These are phyloP conservation scores for Microtus oregoni DNA, from an alignment of 2,113 vertebrate species.

Conservation along the genomic window DNA sequence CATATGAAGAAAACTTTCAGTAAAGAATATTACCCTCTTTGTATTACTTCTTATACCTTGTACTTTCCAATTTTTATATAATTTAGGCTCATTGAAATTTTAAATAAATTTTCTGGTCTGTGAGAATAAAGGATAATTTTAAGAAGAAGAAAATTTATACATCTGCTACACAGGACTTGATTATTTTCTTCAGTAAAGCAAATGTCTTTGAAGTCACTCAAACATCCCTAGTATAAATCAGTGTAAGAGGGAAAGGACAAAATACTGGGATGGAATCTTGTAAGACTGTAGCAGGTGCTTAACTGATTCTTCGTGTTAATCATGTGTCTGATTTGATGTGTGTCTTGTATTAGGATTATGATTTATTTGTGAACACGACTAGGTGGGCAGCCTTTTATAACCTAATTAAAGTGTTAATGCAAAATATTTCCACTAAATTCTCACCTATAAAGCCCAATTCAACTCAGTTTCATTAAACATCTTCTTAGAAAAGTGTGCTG, in stretches of 20 bases:
- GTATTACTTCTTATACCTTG: neutral
- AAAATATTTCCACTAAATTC: neutral
- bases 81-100: neutral
- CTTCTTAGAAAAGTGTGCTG: neutral
- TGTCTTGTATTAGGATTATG: neutral
- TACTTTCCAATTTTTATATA: neutral
- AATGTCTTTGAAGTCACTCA: neutral
- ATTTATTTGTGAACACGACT: constrained; percentile 10
- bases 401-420: neutral
- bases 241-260: neutral
- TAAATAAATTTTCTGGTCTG: neutral
- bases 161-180: neutral
- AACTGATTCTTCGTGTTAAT: neutral
- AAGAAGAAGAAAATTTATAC: neutral
- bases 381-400: neutral
- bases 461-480: neutral
- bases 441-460: neutral
- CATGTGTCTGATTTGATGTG: neutral
- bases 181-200: neutral
- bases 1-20: neutral
- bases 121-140: neutral
- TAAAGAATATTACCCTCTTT: neutral
- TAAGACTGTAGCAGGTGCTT: neutral
- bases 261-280: neutral
- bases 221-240: neutral